Conservation (phyloP, 1,140 invertebrate genomes). For the Coptotermes formosanus region DNA sequence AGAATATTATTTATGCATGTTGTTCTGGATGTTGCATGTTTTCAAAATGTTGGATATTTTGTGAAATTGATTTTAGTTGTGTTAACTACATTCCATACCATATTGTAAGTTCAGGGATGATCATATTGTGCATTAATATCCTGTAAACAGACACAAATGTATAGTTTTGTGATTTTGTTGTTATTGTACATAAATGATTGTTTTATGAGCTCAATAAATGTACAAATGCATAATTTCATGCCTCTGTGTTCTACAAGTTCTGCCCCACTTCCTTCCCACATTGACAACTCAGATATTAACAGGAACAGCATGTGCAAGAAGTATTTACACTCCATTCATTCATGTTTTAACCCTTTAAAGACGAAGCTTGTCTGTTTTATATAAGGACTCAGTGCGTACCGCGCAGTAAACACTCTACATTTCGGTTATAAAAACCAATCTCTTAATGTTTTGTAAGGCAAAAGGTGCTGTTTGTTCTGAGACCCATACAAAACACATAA, state of each 20-base stretch:
- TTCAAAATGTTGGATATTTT: conserved; percentile 17
- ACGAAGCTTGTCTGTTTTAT: too few relatives aligned
- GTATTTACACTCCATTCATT: too few relatives aligned
- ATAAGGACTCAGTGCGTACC: too few relatives aligned
- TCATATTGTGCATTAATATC: neutral
- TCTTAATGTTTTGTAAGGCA: too few relatives aligned
- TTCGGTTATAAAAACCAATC: too few relatives aligned
- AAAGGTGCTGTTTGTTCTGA: too few relatives aligned
- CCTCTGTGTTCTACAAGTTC: neutral
- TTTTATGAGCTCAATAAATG: conserved; percentile 28
- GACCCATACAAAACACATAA: too few relatives aligned
- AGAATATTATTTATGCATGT: conserved; percentile 20
- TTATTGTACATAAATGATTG: conserved; percentile 26
- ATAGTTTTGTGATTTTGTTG: conserved; percentile 24
- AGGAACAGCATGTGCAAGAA: too few relatives aligned
- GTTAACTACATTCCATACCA: conserved; percentile 25
- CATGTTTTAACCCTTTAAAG: too few relatives aligned
- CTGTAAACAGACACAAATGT: conserved; percentile 22
- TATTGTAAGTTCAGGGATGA: conserved; percentile 8
- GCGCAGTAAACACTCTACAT: too few relatives aligned
- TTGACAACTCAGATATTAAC: too few relatives aligned
- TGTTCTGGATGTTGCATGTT: conserved; percentile 25
- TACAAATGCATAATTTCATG: neutral
- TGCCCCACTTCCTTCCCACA: too few relatives aligned
- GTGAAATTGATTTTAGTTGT: conserved; percentile 16